Evolutionary conservation across 2,113 vertebrate species (phyloP), one percentile per base, ranked within the genome.

Genomic region (Nothoprocta pentlandii): DNA sequence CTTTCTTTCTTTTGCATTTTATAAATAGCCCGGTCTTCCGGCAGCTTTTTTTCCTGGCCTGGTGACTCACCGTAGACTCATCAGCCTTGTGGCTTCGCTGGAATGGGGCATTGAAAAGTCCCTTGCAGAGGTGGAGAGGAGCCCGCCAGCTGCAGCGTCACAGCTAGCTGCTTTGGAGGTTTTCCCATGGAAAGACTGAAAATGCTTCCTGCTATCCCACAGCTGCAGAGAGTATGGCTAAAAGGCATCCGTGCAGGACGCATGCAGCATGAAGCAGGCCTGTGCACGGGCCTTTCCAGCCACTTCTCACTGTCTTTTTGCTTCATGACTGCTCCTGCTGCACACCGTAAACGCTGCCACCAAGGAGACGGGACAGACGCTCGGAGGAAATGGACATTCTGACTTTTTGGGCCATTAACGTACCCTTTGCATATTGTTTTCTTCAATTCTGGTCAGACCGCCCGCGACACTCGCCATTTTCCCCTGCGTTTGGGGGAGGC

Each of bases 1-100:
- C 95, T 96, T 84, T 93, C 88, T 93, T 96, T 96, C 92, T 96
- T 94, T 75, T 70, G n/a, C 5, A 7, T 80, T 88, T 94, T 90
- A 96, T 93, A 93, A 96, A 97, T 95, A 96, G 94, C 51, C 63
- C 39, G 12, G 49, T 32, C 79, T 93, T 94, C 95, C 94, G 92
- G 89, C 74, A 77, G 89, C 81, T 69, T 82, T 93, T 39, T 93
- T 94, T 89, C 87, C 93, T 84, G 90, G 56, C 73, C 49, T 36
- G 10, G 71, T 97, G 96, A 97, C 68, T 97, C 96, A 97, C n/a
- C 67, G 51, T 39, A 3, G 23, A 87, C 87, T 94, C 96, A 92
- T 87, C 70, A 10, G 23, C 34, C 54, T 91, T 41, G 36, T 74
- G 87, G 49, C 66, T 85, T 70, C 49, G 22, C 61, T 94, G 81